Base-by-base conservation (phyloP, 2,888 invertebrate genomes). In the Epinotia demarniana region DNA sequence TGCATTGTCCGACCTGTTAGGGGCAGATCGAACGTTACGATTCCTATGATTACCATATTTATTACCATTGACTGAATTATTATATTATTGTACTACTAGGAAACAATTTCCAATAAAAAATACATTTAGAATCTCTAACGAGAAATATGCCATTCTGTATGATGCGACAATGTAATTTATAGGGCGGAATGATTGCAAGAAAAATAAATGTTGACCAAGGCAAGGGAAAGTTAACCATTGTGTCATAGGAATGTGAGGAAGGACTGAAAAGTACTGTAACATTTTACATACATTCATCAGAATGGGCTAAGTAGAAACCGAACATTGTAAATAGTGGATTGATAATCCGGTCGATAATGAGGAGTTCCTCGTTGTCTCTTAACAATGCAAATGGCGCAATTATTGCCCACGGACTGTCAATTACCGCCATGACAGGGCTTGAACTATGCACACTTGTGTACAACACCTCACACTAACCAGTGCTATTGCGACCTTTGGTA, bases 341-440 rank as follows among this genome's bases (percentile, higher is more conserved):
- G 77, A 73, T 75, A 77, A 78, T 77, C 79, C 77, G 77, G 64
- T 12, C 67, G 39, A 67, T 84, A 85, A 86, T 79, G 81, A 87
- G 86, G 86, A 87, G 85, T 84, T 86, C 82, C 84, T 85, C 82
- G 81, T 83, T 80, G 18, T 73, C 74, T 78, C 70, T 76, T 80
- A 81, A 83, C 77, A 79, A 80, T 77, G 79, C 78, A 79, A 80
- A 82, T 78, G 64, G 67, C 39, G 57, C 76, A 75, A 81, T 81
- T 81, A 78, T 23, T 49, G 3, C 9, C 1, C 57, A 53, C 49
- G 18, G 18, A 6, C 58, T 46, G 33, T 55, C 74, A 75, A 79
- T 77, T 78, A 75, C 62, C 75, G 23, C 27, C 73, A 77, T 63
- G 73, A n/a, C 58, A 68, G 13, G 23, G n/a, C 27, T 27, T 63